These are phyloP conservation scores for Noctuana brunneofusca DNA, from an alignment of 2,888 invertebrate species.

Conservation along the genomic window DNA sequence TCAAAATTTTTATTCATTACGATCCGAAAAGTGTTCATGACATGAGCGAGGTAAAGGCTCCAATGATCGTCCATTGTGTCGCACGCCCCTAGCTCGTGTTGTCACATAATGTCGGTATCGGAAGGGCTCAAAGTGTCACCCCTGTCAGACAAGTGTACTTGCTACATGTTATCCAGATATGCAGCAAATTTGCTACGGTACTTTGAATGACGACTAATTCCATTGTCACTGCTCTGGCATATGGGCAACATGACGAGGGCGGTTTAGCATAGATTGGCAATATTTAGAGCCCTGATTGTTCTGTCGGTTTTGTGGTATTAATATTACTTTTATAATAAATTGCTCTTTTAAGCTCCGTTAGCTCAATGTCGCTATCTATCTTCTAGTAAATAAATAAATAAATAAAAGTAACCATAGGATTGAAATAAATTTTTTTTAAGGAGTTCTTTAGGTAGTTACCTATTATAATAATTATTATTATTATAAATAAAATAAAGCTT, in stretches of 20 bases:
- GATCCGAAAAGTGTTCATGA: conserved; percentile 41
- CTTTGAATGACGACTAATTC: conserved; percentile 81
- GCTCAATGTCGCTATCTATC: too few species aligned
- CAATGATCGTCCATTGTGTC: conserved; percentile 73
- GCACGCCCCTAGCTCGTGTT: conserved; percentile 64
- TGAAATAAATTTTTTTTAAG: too few species aligned
- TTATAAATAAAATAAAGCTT: background rate
- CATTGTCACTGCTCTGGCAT: conserved; percentile 75
- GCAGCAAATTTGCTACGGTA: conserved; percentile 68
- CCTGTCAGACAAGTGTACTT: conserved; percentile 75
- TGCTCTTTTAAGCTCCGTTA: background rate
- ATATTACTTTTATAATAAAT: conserved; percentile 16
- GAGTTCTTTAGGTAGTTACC: too few species aligned
- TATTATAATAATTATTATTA: too few species aligned
- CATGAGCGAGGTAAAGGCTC: conserved; percentile 62
- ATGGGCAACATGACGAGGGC: conserved; percentile 71
- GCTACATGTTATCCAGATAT: conserved; percentile 76
- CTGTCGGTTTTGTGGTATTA: conserved; percentile 26
- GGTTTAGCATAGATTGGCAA: conserved; percentile 52
- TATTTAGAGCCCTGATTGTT: conserved; percentile 45
- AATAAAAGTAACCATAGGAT: too few species aligned
- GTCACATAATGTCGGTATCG: conserved; percentile 80
- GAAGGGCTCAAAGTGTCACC: conserved; percentile 78
- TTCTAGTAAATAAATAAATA: too few species aligned
- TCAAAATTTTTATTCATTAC: conserved; percentile 44